Evolutionary conservation across 37 sponge, comb jelly and placozoan species (phyloP), one percentile per base, ranked within the genome.

Genomic region (Halisarca cf. caerulea): DNA sequence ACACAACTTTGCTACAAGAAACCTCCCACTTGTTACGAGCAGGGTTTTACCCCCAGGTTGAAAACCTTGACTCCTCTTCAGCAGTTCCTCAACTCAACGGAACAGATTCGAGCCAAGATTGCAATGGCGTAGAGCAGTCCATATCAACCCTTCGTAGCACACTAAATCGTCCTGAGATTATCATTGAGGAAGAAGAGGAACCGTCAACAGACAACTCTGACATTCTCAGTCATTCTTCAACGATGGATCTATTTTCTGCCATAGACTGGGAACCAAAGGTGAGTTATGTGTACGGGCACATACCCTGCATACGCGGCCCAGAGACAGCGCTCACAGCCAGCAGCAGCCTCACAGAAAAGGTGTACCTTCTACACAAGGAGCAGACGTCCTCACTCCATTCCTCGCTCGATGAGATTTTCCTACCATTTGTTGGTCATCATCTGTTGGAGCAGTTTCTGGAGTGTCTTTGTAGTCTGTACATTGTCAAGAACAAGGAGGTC

Each of bases 381-480:
- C 11, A 81, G 39, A n/a, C n/a, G n/a, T 11, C 53, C 32, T 82
- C 36, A 54, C 2, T 11, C 23, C 21, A 59, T 20, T 27, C 17
- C 20, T 38, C 28, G 25, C 57, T 18, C 7, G 57, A 68, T 34
- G 32, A 66, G 20, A 23, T 37, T 3, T 27, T 27, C 7, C 27
- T 84, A 6, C 90, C 90, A 6, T 95, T 85, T 53, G 85, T 95
- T 20, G 93, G 95, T 17, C 93, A 88, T 36, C 57, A 36, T n/a
- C 85, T 86, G 0, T 77, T 84, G 61, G 43, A 39, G 24, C 66
- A 69, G 58, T 91, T 95, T 59, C 53, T 89, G 2, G 83, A 87
- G 58, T 86, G 88, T 66, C 80, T 95, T 27, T 84, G 84, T 44
- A 79, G 47, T 7, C 47, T 91, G 32, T 95, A 78, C 69, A 61